These are phyloP conservation scores for Lissocephala sabroskyi DNA, from an alignment of 2,888 invertebrate species.

Conservation along the genomic window DNA sequence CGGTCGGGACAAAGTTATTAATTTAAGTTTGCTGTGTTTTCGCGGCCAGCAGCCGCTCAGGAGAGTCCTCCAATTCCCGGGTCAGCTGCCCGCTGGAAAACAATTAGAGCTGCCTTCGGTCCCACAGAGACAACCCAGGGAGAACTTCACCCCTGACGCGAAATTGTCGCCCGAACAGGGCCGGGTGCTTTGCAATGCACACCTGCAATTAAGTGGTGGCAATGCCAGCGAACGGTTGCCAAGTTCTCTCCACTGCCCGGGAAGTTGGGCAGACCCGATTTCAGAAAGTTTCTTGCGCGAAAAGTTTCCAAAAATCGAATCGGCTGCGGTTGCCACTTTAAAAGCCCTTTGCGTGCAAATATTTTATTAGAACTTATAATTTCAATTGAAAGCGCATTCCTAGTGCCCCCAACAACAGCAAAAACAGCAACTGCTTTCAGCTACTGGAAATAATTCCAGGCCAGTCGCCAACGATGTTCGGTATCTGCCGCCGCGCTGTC, in stretches of 20 bases:
- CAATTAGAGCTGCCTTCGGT: no score
- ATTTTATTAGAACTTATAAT: constrained; percentile 64
- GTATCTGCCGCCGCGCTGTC: constrained; percentile 5
- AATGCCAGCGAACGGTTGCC: constrained; percentile 11
- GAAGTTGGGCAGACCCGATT: no score
- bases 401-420: constrained; percentile 29
- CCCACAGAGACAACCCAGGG: constrained; percentile 4
- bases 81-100: no score
- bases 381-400: constrained; percentile 55
- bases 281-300: no score
- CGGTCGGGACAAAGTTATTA: constrained; percentile 30
- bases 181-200: constrained; percentile 36
- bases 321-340: constrained; percentile 8
- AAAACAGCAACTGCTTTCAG: constrained; percentile 8
- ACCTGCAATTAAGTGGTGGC: constrained; percentile 53
- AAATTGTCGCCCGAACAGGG: constrained; percentile 55
- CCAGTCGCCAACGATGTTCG: neutral
- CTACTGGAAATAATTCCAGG: constrained; percentile 16
- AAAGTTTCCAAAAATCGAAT: no score
- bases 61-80: no score
- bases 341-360: constrained; percentile 57
- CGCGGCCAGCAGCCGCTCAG: no score
- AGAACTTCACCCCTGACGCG: constrained; percentile 54
- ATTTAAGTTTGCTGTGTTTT: constrained; percentile 13
- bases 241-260: constrained; percentile 2